phyloP scores from a whole-genome alignment of 2,113 vertebrate species.

The Halcyon malimbica region DNA sequence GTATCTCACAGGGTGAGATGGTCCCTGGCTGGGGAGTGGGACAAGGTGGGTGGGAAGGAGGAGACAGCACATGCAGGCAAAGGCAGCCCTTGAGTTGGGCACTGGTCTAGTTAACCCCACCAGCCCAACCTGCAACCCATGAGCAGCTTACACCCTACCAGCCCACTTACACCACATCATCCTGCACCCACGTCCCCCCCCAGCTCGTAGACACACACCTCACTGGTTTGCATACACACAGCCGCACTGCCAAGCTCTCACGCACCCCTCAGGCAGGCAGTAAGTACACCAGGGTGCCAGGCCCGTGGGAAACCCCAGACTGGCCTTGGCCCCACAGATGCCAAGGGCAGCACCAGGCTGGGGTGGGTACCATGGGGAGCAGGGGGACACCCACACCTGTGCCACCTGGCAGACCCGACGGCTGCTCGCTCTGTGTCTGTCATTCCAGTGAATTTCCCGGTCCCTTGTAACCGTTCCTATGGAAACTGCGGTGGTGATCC shows the following conservation, averaged over 20 bases:
- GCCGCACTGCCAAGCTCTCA: accelerated
- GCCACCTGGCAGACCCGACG: neutral
- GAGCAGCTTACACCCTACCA: neutral
- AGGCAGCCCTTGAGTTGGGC: neutral
- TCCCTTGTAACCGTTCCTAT: constrained; percentile 57
- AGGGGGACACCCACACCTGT: neutral
- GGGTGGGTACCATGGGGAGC: neutral
- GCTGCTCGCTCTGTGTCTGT: neutral
- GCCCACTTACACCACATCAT: no score
- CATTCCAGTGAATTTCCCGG: constrained; percentile 53
- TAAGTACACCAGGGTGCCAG: no score
- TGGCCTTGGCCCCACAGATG: neutral
- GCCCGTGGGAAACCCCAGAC: neutral
- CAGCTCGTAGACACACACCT: neutral
- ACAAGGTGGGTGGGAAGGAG: no score
- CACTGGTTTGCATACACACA: no score
- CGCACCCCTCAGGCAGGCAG: neutral
- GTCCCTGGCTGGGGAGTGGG: neutral
- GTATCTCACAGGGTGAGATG: accelerated
- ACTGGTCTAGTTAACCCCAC: neutral
- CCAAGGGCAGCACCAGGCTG: neutral
- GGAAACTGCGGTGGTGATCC: constrained; percentile 55
- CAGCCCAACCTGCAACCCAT: neutral
- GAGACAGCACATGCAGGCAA: neutral
- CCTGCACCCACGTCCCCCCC: neutral